Evolutionary conservation across 1,140 invertebrate genomes (phyloP).

Genomic region (Yoshiicerus persimilis): DNA sequence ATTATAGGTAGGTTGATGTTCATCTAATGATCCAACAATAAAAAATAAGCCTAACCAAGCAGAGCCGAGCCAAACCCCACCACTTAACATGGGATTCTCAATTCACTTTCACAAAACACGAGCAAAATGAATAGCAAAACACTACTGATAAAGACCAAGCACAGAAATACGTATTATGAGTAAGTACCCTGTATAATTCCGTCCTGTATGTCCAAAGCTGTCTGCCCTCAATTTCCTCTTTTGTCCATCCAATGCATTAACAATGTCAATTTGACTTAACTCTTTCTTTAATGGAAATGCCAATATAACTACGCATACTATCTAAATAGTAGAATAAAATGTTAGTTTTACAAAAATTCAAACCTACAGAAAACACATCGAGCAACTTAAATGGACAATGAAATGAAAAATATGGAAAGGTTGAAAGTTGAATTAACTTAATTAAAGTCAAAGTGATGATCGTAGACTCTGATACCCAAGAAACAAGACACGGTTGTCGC

Average conservation of each 20-base stretch:
- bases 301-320: not conserved
- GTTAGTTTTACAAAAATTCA: too few species aligned
- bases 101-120: slow-evolving; percentile 1
- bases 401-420: not conserved
- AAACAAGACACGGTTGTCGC: not conserved
- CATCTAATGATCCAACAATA: not conserved
- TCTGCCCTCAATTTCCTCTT: slow-evolving; percentile 9
- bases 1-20: not conserved
- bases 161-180: not conserved
- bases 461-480: not conserved
- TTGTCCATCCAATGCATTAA: not conserved
- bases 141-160: not conserved
- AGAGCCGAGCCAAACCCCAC: not conserved
- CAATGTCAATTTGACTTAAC: not conserved
- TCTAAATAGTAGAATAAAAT: too few species aligned
- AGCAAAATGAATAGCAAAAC: not conserved
- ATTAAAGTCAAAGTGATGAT: not conserved
- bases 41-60: not conserved
- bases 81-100: not conserved
- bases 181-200: not conserved
- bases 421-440: not conserved
- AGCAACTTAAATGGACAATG: not conserved
- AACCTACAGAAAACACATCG: not conserved
- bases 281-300: not conserved
- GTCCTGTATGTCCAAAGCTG: not conserved